Evolutionary conservation across 2,888 invertebrate species (phyloP).

Genomic region (Germaria angustata): DNA sequence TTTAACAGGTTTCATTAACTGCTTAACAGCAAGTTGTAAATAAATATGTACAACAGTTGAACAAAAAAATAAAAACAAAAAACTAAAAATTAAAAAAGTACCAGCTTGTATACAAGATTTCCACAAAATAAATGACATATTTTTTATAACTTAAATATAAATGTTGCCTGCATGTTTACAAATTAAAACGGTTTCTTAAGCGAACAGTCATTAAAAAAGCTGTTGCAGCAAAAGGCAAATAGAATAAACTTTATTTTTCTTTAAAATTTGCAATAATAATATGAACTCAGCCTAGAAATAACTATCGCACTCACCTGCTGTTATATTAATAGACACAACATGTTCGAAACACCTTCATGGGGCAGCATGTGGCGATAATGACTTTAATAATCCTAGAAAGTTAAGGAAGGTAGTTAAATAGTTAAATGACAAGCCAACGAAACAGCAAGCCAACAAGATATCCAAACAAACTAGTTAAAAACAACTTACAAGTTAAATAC

Average conservation of each 20-base stretch:
- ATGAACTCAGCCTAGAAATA: slow-evolving; percentile 39
- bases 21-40: slow-evolving; percentile 46
- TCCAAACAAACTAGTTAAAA: slow-evolving; percentile 6
- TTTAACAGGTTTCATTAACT: slow-evolving; percentile 58
- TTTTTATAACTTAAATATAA: slow-evolving; percentile 34
- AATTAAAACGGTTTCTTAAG: slow-evolving; percentile 60
- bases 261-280: background rate
- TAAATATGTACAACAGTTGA: slow-evolving; percentile 14
- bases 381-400: slow-evolving; percentile 63
- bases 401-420: slow-evolving; percentile 26
- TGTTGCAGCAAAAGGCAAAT: background rate
- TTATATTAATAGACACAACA: slow-evolving; percentile 70
- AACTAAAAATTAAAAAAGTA: background rate
- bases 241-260: slow-evolving; percentile 10
- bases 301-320: slow-evolving; percentile 68
- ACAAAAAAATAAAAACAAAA: background rate
- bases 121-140: slow-evolving; percentile 45
- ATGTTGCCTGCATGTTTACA: slow-evolving; percentile 60
- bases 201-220: slow-evolving; percentile 20
- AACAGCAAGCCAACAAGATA: background rate
- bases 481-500: slow-evolving; percentile 12
- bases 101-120: slow-evolving; percentile 45
- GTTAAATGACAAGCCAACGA: background rate
- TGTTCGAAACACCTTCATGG: slow-evolving; percentile 66
- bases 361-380: slow-evolving; percentile 66